A percentile compares a stretch with the other conserved stretches of the same genome.
Evolutionary conservation across 2,113 vertebrate genomes (phyloP).

Genomic region (Prochilodus magdalenae): DNA sequence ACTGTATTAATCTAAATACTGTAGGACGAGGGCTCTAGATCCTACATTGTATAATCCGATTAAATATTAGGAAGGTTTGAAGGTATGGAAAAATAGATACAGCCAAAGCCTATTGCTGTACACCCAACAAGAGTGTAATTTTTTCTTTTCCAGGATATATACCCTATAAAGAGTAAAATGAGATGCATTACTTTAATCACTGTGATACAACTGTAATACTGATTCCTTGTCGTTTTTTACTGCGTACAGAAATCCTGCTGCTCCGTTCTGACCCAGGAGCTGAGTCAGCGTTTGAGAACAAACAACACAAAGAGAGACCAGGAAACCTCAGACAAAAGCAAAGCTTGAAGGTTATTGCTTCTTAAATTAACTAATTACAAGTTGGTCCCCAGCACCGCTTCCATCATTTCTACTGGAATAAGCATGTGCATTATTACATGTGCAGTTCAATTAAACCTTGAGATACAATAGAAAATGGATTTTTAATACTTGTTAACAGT

Average conservation of each 20-base stretch:
- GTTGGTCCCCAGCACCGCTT: neutral
- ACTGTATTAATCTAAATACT: too few relatives aligned
- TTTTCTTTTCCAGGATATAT: too few relatives aligned
- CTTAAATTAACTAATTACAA: neutral
- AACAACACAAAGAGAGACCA: slow-evolving; percentile 66
- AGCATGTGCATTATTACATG: neutral
- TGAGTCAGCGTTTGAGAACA: slow-evolving; percentile 80
- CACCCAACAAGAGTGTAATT: too few relatives aligned
- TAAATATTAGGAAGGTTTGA: too few relatives aligned
- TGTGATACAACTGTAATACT: neutral
- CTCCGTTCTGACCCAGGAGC: slow-evolving; percentile 81
- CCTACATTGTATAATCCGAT: too few relatives aligned
- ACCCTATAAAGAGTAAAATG: too few relatives aligned
- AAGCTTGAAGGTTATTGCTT: slow-evolving; percentile 60
- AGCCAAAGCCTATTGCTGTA: too few relatives aligned
- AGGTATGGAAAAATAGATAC: too few relatives aligned
- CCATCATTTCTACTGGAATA: neutral
- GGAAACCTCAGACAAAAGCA: slow-evolving; percentile 78
- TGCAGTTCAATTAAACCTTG: neutral
- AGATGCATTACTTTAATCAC: neutral
- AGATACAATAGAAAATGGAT: neutral
- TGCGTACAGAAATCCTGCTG: slow-evolving; percentile 84
- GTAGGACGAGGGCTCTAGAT: too few relatives aligned
- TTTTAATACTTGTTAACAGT: neutral
- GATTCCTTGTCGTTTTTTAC: slow-evolving; percentile 22